Conservation (phyloP, 2,888 invertebrate species). For the Dryocosmus kuriphilus region DNA sequence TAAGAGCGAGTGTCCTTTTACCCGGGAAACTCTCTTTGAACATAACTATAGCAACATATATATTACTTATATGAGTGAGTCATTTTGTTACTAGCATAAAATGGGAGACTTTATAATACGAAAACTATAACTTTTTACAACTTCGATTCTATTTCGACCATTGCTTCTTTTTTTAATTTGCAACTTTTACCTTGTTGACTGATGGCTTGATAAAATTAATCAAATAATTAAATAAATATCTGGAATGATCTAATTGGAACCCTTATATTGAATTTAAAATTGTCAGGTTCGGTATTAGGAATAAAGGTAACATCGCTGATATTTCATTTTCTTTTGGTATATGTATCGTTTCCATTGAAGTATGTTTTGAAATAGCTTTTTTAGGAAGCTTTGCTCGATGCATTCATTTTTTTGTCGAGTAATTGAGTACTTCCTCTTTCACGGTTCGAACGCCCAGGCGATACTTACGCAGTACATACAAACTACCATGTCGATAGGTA, state of each 20-base stretch:
- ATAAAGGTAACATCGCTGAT: not conserved
- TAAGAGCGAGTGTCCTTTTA: not conserved
- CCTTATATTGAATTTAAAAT: too few relatives aligned
- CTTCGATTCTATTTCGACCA: too few relatives aligned
- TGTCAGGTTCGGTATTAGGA: too few relatives aligned
- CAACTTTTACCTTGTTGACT: too few relatives aligned
- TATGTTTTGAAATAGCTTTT: not conserved
- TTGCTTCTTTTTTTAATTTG: too few relatives aligned
- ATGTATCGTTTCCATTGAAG: not conserved
- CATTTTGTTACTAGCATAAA: too few relatives aligned
- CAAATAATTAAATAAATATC: too few relatives aligned
- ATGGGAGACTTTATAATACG: too few relatives aligned
- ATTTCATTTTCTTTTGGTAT: not conserved
- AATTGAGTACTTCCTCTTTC: not conserved
- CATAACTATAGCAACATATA: not conserved
- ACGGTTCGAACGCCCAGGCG: not conserved
- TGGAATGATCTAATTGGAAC: too few relatives aligned
- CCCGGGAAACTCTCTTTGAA: not conserved
- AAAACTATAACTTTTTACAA: too few relatives aligned
- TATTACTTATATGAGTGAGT: too few relatives aligned
- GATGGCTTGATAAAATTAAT: too few relatives aligned
- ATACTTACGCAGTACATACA: not conserved
- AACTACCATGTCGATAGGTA: constrained; percentile 18
- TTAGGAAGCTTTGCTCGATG: not conserved
- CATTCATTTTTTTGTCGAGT: not conserved